Percentiles rank a stretch among this genome's conserved stretches.
phyloP scores from a whole-genome alignment of 2,797 vertebrate genomes.

The Lacerta viridis region DNA sequence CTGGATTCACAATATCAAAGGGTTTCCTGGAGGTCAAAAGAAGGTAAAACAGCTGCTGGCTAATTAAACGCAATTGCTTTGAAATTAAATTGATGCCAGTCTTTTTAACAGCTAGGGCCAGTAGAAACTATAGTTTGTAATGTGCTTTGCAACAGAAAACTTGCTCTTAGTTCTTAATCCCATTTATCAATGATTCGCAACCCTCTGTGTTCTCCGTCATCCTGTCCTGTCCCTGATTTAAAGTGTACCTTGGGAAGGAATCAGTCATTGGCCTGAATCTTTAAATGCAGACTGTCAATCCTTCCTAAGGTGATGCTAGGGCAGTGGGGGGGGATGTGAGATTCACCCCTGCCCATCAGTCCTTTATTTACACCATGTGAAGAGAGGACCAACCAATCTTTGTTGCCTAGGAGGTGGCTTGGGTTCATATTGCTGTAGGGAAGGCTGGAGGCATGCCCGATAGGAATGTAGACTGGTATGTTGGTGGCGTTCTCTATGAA shows the following conservation, averaged over 20 bases:
- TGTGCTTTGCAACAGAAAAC: background rate
- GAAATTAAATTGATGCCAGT: background rate
- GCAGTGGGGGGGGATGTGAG: background rate
- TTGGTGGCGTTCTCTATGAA: slow-evolving; percentile 41
- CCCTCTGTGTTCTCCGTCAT: background rate
- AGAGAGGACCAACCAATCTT: background rate
- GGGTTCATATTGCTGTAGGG: background rate
- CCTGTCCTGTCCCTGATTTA: background rate
- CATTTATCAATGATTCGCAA: background rate
- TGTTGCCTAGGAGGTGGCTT: background rate
- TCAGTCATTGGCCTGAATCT: background rate
- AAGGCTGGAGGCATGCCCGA: background rate
- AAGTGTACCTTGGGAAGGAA: background rate
- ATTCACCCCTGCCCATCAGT: background rate
- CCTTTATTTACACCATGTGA: background rate
- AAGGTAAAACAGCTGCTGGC: no score
- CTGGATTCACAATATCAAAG: no score
- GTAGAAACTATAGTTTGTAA: background rate
- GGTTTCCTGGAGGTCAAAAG: no score
- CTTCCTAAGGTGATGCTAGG: background rate
- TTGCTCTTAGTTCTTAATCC: background rate
- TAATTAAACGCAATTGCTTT: background rate
- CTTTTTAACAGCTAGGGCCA: background rate
- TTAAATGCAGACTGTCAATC: background rate
- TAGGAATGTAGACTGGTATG: background rate